phyloP scores from a whole-genome alignment of 2,113 vertebrate genomes.

The Mastomys coucha region DNA sequence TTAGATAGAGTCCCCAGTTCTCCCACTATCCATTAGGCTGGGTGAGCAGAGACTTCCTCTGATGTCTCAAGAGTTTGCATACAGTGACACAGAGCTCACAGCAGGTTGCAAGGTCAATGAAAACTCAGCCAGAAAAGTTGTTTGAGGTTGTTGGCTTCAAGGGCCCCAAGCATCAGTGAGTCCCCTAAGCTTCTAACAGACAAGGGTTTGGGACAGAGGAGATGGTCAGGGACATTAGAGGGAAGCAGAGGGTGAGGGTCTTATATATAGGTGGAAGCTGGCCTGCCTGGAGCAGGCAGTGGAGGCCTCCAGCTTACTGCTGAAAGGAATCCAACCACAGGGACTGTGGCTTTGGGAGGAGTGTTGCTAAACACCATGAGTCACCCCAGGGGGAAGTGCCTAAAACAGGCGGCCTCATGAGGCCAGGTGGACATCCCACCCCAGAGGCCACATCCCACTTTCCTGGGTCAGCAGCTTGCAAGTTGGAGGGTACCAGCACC shows the following conservation, averaged over 20 bases:
- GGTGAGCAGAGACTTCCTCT: background rate
- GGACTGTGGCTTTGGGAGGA: background rate
- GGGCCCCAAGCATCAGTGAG: background rate
- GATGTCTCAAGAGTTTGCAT: background rate
- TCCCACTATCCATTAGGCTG: background rate
- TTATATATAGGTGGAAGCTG: too few relatives aligned
- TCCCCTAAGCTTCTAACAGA: background rate
- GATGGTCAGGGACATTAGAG: accelerated
- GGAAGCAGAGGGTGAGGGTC: background rate
- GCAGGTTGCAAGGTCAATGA: background rate
- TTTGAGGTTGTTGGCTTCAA: background rate
- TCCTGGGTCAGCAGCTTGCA: background rate
- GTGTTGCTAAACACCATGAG: slow-evolving; percentile 7
- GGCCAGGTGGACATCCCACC: background rate
- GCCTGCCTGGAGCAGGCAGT: background rate
- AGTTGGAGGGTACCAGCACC: background rate
- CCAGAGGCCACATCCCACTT: slow-evolving; percentile 22
- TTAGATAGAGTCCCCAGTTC: accelerated
- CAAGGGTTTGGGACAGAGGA: background rate
- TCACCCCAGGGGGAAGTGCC: slow-evolving; percentile 67
- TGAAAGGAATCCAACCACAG: background rate
- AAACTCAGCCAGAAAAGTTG: background rate
- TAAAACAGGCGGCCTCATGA: slow-evolving; percentile 3
- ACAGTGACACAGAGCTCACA: background rate
- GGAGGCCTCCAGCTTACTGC: background rate